Evolutionary conservation across 2,888 invertebrate species (phyloP).

Genomic region (Synanthedon formicaeformis): DNA sequence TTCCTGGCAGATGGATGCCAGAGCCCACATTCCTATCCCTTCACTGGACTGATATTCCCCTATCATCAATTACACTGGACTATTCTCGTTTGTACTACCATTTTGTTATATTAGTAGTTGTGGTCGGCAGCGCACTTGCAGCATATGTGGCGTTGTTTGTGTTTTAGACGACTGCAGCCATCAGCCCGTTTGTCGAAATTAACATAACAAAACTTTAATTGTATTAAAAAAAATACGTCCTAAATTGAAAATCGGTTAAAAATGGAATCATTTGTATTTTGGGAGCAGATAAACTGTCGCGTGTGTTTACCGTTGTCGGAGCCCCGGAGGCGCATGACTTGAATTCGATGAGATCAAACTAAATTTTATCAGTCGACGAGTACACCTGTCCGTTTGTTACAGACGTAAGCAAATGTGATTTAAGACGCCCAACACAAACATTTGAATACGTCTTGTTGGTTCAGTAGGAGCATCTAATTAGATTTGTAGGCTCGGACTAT

Average conservation of each 20-base stretch:
- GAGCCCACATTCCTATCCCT: no score
- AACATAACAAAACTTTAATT: no score
- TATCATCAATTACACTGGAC: no score
- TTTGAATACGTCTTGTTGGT: slow-evolving; percentile 52
- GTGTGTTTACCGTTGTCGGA: not conserved
- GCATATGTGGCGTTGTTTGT: no score
- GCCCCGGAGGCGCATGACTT: slow-evolving; percentile 31
- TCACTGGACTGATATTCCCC: no score
- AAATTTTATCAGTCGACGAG: slow-evolving; percentile 54
- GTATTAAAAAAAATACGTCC: no score
- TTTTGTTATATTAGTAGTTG: no score
- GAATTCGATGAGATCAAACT: slow-evolving; percentile 55
- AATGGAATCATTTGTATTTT: slow-evolving; percentile 7
- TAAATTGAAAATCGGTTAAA: not conserved
- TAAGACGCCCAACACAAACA: slow-evolving; percentile 62
- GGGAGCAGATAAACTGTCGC: slow-evolving; percentile 2
- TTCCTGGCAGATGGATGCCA: no score
- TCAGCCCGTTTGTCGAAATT: no score
- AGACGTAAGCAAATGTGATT: slow-evolving; percentile 56
- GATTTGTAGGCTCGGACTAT: slow-evolving; percentile 33
- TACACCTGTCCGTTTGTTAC: slow-evolving; percentile 59
- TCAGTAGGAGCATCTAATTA: slow-evolving; percentile 40
- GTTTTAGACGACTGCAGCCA: no score
- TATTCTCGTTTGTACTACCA: no score
- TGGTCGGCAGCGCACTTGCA: no score